Evolutionary conservation across 37 sponge, comb jelly and placozoan species (phyloP).

Genomic region (Mnemiopsis leidyi): DNA sequence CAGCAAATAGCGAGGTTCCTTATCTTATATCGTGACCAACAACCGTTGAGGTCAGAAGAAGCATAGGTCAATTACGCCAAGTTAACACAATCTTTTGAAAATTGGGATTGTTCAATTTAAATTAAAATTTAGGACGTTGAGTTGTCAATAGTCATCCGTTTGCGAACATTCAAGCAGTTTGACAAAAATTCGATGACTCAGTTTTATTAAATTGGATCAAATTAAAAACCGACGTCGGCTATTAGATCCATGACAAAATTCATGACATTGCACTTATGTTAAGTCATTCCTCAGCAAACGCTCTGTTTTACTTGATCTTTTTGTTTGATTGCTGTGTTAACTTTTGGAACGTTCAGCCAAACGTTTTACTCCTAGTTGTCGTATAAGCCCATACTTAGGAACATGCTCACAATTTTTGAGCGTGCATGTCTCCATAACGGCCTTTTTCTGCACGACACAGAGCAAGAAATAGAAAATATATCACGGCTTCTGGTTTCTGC

Average conservation of each 20-base stretch:
- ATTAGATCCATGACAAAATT: not conserved
- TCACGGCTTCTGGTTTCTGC: not conserved
- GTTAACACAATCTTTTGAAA: too few species aligned
- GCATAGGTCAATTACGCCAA: too few species aligned
- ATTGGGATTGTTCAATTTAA: too few species aligned
- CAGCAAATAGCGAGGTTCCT: too few species aligned
- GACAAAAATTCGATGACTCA: not conserved
- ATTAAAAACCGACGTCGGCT: not conserved
- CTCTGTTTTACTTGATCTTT: not conserved
- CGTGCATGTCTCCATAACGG: constrained; percentile 26
- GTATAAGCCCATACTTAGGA: too few species aligned
- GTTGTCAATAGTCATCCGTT: too few species aligned
- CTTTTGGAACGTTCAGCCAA: too few species aligned
- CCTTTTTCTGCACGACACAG: not conserved
- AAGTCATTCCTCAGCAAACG: not conserved
- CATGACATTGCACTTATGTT: too few species aligned
- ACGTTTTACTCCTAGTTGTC: too few species aligned
- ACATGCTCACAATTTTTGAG: not conserved
- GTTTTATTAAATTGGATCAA: not conserved
- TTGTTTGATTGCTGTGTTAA: not conserved
- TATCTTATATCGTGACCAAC: too few species aligned
- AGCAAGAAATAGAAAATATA: not conserved
- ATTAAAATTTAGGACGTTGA: too few species aligned
- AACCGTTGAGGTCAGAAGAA: too few species aligned
- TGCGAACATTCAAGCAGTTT: not conserved